Evolutionary conservation across 2,113 vertebrate genomes (phyloP).

Genomic region (Paramormyrops kingsleyae): DNA sequence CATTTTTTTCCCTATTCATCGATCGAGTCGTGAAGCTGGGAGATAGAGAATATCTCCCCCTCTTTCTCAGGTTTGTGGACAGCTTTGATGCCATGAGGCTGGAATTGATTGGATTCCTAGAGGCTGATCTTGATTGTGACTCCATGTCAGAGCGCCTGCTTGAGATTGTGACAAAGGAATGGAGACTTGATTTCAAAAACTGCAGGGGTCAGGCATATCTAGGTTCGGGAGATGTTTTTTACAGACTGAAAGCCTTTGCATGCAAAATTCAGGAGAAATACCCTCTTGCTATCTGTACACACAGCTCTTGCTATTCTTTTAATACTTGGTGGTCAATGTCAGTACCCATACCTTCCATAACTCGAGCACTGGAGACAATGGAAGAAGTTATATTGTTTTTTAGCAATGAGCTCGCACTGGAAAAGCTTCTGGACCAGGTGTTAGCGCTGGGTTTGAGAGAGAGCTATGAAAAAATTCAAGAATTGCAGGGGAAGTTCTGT

Average conservation of each 20-base stretch:
- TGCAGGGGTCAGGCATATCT: conserved; percentile 90
- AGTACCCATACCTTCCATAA: conserved; percentile 73
- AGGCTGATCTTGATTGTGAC: conserved; percentile 68
- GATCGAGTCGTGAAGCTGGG: conserved; percentile 82
- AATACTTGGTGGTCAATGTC: conserved; percentile 90
- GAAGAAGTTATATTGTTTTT: conserved; percentile 81
- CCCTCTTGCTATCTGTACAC: conserved; percentile 83
- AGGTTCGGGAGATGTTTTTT: conserved; percentile 79
- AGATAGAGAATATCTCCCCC: conserved; percentile 73
- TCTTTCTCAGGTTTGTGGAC: conserved; percentile 85
- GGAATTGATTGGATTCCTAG: conserved; percentile 84
- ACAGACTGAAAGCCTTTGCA: conserved; percentile 88
- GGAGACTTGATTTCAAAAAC: conserved; percentile 83
- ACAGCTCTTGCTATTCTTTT: conserved; percentile 87
- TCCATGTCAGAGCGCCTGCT: conserved; percentile 71
- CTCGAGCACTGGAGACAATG: conserved; percentile 73
- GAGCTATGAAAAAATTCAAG: conserved; percentile 71
- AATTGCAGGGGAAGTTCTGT: conserved; percentile 76
- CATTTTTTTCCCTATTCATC: conserved; percentile 85
- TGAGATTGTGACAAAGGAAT: conserved; percentile 74
- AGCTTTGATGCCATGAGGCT: conserved; percentile 83
- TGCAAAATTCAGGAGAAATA: conserved; percentile 84
- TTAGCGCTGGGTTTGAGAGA: conserved; percentile 75
- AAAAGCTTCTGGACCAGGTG: conserved; percentile 74
- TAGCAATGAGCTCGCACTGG: conserved; percentile 62